Evolutionary conservation across 2,113 vertebrate genomes (phyloP), one percentile per base, ranked within the genome.

Genomic region (Potamarius usumacintae): DNA sequence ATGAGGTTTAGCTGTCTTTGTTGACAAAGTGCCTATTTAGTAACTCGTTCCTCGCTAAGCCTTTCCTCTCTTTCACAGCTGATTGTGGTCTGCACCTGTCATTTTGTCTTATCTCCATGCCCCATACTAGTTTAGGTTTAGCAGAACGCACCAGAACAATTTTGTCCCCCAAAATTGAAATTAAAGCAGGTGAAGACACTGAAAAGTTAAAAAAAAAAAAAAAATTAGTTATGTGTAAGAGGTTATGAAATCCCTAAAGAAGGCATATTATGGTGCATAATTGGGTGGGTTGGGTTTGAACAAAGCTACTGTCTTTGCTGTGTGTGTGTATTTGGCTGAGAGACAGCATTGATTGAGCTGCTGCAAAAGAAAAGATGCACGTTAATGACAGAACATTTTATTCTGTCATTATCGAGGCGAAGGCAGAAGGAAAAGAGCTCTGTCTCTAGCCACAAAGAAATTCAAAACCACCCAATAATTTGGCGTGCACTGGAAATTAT

Each of bases 1-100:
- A 90, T 90, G 81, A 90, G 86, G 74, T 86, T 77, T 85, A 69
- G 82, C 83, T 88, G 87, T 86, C 76, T 84, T 76, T 86, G 81
- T 81, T 88, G 87, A 90, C 84, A 81, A 34, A 86, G 80, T 52
- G 81, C 82, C 87, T 88, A n/a, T 90, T 88, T 81, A 79, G 83
- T 76, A 63, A 85, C 83, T 90, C 71, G 30, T 87, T 53, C 48
- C 14, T 81, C 42, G 25, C 84, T 65, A 83, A 86, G 80, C 82
- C 79, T 83, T 55, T 74, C 48, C 72, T 72, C 42, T 82, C 34
- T 42, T 25, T 85, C 71, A 55, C 53, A 50, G 5, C 80, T 81
- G 72, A 90, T 83, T 67, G 50, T 79, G 81, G n/a, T 83, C 30
- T 67, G 57, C 85, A 81, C 50, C 85, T 65, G 78, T 55, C 72